Conservation (phyloP, 2,888 invertebrate genomes). For the Lumbricus terrestris region DNA sequence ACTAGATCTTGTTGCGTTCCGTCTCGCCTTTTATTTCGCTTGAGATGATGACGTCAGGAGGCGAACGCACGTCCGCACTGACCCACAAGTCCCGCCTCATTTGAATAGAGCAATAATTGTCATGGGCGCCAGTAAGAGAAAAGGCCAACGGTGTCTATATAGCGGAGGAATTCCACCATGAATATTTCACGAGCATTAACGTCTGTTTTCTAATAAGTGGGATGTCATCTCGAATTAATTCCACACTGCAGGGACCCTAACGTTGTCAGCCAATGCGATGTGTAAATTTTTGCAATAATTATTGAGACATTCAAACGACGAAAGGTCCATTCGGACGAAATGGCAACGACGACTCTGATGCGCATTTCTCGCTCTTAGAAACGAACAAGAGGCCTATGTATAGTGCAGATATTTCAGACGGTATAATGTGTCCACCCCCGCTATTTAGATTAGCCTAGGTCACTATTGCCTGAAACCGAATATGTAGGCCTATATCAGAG, state of each 20-base stretch:
- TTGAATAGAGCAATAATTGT: neutral
- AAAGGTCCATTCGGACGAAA: neutral
- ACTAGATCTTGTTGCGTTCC: neutral
- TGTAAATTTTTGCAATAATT: neutral
- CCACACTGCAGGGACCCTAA: neutral
- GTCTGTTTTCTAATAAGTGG: neutral
- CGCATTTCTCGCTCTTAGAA: too few relatives aligned
- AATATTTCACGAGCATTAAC: neutral
- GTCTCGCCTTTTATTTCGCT: neutral
- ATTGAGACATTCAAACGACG: neutral
- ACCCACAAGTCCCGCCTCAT: neutral
- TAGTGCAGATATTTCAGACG: too few relatives aligned
- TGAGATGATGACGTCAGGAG: neutral
- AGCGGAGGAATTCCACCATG: neutral
- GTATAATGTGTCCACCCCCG: neutral
- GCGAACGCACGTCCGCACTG: neutral
- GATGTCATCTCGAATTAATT: neutral
- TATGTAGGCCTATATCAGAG: too few relatives aligned
- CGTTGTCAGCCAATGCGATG: neutral
- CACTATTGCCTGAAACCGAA: too few relatives aligned
- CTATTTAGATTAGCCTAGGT: neutral
- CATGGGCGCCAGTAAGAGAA: neutral
- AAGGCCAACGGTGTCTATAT: neutral
- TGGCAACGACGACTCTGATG: neutral
- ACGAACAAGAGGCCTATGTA: too few relatives aligned